phyloP scores from a whole-genome alignment of 30 jellyfish, hydroid and myxozoan species.

The Cassiopea andromeda region DNA sequence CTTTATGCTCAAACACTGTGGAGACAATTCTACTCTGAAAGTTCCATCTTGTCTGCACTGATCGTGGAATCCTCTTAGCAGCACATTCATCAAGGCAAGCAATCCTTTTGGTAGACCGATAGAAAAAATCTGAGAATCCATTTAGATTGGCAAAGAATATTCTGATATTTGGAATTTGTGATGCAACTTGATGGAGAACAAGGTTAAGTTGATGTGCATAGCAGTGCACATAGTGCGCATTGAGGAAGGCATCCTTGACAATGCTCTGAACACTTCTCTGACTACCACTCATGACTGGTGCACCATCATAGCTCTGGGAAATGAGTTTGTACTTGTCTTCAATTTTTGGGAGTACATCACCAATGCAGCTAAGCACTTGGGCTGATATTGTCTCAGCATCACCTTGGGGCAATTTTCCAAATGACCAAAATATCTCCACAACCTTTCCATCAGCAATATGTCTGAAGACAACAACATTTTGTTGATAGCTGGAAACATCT shows the following conservation, averaged over 20 bases:
- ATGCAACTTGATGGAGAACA: constrained; percentile 32
- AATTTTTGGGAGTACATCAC: constrained; percentile 42
- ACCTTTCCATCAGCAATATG: background rate
- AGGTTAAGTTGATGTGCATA: constrained; percentile 71
- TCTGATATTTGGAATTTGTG: constrained; percentile 14
- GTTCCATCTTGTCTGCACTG: too few relatives aligned
- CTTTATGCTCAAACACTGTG: too few relatives aligned
- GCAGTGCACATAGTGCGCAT: constrained; percentile 57
- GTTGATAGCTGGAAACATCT: too few relatives aligned
- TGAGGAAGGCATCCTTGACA: constrained; percentile 16
- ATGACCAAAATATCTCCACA: constrained; percentile 59
- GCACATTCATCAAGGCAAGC: constrained; percentile 41
- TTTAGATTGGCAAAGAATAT: constrained; percentile 40
- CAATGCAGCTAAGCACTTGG: constrained; percentile 28
- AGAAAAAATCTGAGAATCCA: constrained; percentile 43
- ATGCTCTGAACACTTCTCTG: constrained; percentile 38
- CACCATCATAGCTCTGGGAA: constrained; percentile 63
- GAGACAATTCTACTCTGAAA: too few relatives aligned
- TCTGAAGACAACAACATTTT: too few relatives aligned
- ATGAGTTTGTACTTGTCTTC: constrained; percentile 18
- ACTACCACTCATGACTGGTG: constrained; percentile 43
- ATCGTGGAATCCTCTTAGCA: constrained; percentile 42
- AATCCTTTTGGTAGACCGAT: constrained; percentile 40
- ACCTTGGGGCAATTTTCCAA: constrained; percentile 22
- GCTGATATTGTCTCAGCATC: constrained; percentile 29